Conservation (phyloP, 2,113 vertebrate genomes). For the Planiliza haematocheilus region DNA sequence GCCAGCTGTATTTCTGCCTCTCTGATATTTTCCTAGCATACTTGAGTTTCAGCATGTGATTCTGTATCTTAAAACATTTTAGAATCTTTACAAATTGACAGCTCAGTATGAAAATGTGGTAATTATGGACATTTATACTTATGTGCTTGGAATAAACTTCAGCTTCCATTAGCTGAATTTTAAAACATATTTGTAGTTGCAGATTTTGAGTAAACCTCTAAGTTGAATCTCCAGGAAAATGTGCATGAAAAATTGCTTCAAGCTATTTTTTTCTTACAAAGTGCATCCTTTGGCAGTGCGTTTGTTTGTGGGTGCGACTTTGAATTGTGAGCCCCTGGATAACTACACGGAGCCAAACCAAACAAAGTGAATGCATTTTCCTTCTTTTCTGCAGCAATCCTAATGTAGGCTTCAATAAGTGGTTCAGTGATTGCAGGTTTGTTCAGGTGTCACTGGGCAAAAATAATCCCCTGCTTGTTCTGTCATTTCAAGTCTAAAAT, state of each 20-base stretch:
- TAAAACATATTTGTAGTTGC: neutral
- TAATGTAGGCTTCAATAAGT: too few species aligned
- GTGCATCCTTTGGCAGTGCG: neutral
- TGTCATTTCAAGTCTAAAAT: conserved; percentile 1
- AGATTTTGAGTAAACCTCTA: neutral
- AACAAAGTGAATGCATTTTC: too few species aligned
- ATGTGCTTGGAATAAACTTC: neutral
- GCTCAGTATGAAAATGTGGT: neutral
- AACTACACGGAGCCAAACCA: neutral
- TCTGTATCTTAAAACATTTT: too few species aligned
- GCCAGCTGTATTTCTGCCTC: neutral
- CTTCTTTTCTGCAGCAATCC: too few species aligned
- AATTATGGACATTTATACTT: conserved; percentile 17
- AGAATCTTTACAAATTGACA: neutral
- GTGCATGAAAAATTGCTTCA: neutral
- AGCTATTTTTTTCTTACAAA: neutral
- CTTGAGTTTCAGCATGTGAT: neutral
- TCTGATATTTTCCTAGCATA: neutral
- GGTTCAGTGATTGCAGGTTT: neutral
- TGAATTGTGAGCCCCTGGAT: conserved; percentile 22
- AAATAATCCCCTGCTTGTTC: neutral
- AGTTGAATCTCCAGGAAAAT: neutral
- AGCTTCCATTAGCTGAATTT: neutral
- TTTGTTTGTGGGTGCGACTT: neutral
- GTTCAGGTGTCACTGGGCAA: neutral